These are phyloP conservation scores for Acanthoscelides obtectus DNA, from an alignment of 2,888 invertebrate species.

Conservation along the genomic window DNA sequence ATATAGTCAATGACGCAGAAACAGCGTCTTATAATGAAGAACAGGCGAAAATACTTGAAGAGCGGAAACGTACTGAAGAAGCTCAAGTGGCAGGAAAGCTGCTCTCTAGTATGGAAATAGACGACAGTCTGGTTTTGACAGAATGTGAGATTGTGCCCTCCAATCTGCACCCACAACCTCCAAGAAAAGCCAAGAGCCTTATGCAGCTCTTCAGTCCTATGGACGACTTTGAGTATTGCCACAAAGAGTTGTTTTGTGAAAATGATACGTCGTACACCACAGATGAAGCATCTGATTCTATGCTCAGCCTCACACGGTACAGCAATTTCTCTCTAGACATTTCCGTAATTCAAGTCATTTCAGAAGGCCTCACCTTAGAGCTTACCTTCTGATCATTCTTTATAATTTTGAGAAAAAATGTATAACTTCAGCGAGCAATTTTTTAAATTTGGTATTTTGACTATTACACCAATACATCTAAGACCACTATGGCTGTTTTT, in stretches of 20 bases:
- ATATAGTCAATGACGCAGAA: conserved; percentile 81
- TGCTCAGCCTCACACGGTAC: conserved; percentile 59
- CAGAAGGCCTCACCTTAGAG: no score
- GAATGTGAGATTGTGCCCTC: conserved; percentile 69
- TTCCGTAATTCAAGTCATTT: no score
- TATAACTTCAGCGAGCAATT: no score
- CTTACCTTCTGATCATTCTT: no score
- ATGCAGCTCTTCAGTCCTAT: conserved; percentile 63
- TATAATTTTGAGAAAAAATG: no score
- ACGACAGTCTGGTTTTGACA: conserved; percentile 54
- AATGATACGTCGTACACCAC: conserved; percentile 59
- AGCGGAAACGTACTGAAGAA: conserved; percentile 35
- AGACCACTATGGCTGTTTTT: conserved; percentile 10
- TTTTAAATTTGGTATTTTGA: no score
- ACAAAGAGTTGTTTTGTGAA: conserved; percentile 53
- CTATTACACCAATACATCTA: no score
- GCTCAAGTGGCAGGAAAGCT: conserved; percentile 38
- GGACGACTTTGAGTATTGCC: conserved; percentile 50
- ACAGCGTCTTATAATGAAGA: conserved; percentile 58
- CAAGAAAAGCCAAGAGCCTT: conserved; percentile 67
- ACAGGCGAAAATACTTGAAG: conserved; percentile 30
- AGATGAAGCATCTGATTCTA: conserved; percentile 67
- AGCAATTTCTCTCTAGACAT: background rate
- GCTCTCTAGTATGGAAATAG: conserved; percentile 39
- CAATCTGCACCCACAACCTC: conserved; percentile 76